These are phyloP conservation scores for Acromyrmex heyeri DNA, from an alignment of 1,140 invertebrate genomes.

Conservation along the genomic window DNA sequence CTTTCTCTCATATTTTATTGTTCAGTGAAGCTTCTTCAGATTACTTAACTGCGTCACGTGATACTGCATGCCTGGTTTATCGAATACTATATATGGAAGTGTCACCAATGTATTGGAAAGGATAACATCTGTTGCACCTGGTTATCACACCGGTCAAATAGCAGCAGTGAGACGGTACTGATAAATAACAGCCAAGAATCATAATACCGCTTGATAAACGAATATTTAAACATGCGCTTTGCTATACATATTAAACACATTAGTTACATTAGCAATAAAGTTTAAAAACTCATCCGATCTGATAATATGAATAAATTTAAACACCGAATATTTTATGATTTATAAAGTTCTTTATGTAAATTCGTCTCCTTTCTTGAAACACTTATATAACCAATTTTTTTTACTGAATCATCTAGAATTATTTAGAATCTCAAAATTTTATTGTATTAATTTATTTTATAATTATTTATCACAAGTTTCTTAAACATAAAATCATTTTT, in stretches of 20 bases:
- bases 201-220: background rate
- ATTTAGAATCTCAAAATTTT: background rate
- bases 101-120: background rate
- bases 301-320: background rate
- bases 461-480: background rate
- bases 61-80: constrained; percentile 25
- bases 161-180: background rate
- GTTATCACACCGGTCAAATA: constrained; percentile 12
- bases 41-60: background rate
- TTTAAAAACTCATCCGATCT: background rate
- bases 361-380: background rate
- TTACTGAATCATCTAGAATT: background rate
- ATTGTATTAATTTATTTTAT: background rate
- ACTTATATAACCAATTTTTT: background rate
- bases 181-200: constrained; percentile 1
- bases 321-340: background rate
- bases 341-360: background rate
- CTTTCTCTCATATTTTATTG: background rate
- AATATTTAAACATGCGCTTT: background rate
- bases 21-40: constrained; percentile 11
- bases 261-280: background rate
- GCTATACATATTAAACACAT: background rate
- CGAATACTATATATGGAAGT: background rate
- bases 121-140: constrained; percentile 44
- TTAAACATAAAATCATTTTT: background rate